Conservation (phyloP, 2,797 vertebrate genomes). For the Gymnothorax reevesii region DNA sequence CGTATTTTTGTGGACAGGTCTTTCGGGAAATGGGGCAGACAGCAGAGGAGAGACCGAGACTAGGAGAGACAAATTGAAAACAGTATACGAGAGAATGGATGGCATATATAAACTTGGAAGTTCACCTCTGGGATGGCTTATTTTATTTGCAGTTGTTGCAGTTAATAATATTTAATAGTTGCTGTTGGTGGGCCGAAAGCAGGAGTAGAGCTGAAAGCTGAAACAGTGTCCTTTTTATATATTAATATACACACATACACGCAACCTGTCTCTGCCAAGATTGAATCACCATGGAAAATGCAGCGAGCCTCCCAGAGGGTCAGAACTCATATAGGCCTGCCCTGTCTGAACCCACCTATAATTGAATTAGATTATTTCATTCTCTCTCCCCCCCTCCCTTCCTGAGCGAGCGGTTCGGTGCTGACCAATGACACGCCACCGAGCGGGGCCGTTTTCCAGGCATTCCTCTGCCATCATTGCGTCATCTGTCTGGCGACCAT, state of each 20-base stretch:
- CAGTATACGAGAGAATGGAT: not conserved
- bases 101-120: not conserved
- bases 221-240: not conserved
- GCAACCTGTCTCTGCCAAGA: slow-evolving; percentile 51
- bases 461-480: not conserved
- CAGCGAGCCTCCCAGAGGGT: slow-evolving; percentile 59
- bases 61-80: slow-evolving; percentile 1
- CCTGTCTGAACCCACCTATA: slow-evolving; percentile 27
- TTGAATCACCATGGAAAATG: slow-evolving; percentile 73
- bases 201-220: not conserved
- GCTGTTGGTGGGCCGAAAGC: not conserved
- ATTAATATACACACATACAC: slow-evolving; percentile 12
- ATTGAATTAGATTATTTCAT: slow-evolving; percentile 53
- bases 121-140: not conserved
- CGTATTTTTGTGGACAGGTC: not conserved
- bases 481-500: not conserved
- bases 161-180: not conserved
- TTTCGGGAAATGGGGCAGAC: not conserved
- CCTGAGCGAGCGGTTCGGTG: slow-evolving; percentile 41
- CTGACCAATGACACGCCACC: slow-evolving; percentile 31
- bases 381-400: slow-evolving; percentile 34
- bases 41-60: not conserved
- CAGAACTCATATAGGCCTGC: slow-evolving; percentile 43
- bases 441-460: slow-evolving; percentile 9
- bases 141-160: not conserved